A percentile compares a stretch with the other conserved stretches of the same genome.
phyloP scores from a whole-genome alignment of 2,797 vertebrate species.

The Euthynnus affinis region DNA sequence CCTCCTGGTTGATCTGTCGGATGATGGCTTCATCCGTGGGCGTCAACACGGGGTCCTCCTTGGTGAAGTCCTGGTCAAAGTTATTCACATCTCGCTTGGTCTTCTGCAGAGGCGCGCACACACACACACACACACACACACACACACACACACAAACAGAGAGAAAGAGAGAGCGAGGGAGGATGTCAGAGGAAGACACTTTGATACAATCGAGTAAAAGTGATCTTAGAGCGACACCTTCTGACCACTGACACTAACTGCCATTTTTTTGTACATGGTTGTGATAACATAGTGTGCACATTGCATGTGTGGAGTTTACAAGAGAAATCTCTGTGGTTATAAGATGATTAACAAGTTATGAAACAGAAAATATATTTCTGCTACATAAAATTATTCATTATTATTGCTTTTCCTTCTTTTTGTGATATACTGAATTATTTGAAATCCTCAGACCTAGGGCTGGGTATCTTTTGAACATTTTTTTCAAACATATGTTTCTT shows the following conservation, averaged over 20 bases:
- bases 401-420: neutral
- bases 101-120: slow-evolving; percentile 86
- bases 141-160: slow-evolving; percentile 13
- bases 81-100: slow-evolving; percentile 99
- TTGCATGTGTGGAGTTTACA: neutral
- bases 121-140: slow-evolving; percentile 26
- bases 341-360: no score
- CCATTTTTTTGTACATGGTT: neutral
- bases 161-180: neutral
- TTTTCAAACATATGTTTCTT: neutral
- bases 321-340: no score
- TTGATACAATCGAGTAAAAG: neutral
- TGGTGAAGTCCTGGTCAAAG: slow-evolving; percentile 99
- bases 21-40: slow-evolving; percentile 97
- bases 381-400: neutral
- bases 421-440: neutral
- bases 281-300: neutral
- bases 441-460: neutral
- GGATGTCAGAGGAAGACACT: slow-evolving; percentile 7
- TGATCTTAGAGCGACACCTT: slow-evolving; percentile 56
- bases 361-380: no score
- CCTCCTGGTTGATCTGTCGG: slow-evolving; percentile 99
- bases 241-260: slow-evolving; percentile 42
- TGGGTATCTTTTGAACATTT: no score
- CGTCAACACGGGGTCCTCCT: slow-evolving; percentile 97